phyloP scores from a whole-genome alignment of 2,113 vertebrate genomes.

The Coturnix japonica region DNA sequence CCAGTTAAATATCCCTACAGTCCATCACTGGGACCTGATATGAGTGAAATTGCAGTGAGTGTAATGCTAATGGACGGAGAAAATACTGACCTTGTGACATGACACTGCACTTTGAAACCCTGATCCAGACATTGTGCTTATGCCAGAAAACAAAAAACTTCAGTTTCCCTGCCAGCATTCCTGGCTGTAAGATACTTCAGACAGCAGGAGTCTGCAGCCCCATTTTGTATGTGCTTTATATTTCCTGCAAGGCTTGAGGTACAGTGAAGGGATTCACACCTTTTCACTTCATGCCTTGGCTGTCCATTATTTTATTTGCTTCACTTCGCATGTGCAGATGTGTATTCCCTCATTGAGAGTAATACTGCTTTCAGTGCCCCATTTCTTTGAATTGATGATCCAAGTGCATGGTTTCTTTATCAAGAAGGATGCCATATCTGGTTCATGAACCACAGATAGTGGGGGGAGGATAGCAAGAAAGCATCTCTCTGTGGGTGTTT shows the following conservation, averaged over 20 bases:
- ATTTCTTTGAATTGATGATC: neutral
- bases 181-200: neutral
- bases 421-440: neutral
- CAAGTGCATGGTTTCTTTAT: neutral
- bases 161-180: constrained; percentile 11
- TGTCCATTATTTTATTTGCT: neutral
- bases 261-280: neutral
- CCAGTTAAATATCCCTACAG: neutral
- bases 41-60: neutral
- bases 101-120: neutral
- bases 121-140: neutral
- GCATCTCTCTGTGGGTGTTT: neutral
- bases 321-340: neutral
- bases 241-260: neutral
- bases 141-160: constrained; percentile 21
- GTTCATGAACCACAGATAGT: neutral
- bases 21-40: neutral
- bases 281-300: constrained; percentile 13
- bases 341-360: neutral
- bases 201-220: neutral
- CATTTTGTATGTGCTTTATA: neutral
- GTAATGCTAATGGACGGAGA: fast-evolving
- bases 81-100: neutral
- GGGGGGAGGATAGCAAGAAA: neutral
- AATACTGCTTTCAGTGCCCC: neutral